Evolutionary conservation across 2,797 vertebrate species (phyloP).

Genomic region (Sphenodon punctatus): DNA sequence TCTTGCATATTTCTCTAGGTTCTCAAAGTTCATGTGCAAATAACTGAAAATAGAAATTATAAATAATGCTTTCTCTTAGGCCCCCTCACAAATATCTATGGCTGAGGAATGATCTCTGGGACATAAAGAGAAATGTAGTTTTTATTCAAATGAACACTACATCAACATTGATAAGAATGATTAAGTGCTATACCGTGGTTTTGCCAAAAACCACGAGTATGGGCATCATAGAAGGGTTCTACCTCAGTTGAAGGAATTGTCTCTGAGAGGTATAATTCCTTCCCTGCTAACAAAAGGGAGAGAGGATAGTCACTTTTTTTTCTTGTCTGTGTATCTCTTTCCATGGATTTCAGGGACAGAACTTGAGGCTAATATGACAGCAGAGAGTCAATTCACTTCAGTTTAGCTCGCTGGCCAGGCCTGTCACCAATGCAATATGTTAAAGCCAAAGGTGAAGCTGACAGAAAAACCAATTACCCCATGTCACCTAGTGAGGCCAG

Average conservation of each 20-base stretch:
- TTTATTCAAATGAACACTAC: background rate
- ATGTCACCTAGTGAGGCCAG: no score
- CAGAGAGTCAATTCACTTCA: no score
- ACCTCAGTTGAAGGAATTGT: background rate
- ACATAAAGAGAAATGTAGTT: background rate
- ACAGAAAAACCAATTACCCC: no score
- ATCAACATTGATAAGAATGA: background rate
- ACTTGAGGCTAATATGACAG: no score
- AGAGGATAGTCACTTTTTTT: background rate
- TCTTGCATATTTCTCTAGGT: background rate
- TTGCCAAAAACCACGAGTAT: background rate
- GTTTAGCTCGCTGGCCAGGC: no score
- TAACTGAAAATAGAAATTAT: background rate
- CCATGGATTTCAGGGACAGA: no score
- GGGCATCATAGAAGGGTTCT: background rate
- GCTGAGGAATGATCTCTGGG: background rate
- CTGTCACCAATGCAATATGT: no score
- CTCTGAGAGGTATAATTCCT: background rate
- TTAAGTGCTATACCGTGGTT: background rate
- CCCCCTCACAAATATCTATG: background rate
- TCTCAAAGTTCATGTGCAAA: background rate
- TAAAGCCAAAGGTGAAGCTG: no score
- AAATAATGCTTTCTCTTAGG: background rate
- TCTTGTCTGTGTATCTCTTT: no score
- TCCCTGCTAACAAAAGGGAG: background rate